phyloP scores from a whole-genome alignment of 2,888 invertebrate species.

The Acanthopleura granulata region DNA sequence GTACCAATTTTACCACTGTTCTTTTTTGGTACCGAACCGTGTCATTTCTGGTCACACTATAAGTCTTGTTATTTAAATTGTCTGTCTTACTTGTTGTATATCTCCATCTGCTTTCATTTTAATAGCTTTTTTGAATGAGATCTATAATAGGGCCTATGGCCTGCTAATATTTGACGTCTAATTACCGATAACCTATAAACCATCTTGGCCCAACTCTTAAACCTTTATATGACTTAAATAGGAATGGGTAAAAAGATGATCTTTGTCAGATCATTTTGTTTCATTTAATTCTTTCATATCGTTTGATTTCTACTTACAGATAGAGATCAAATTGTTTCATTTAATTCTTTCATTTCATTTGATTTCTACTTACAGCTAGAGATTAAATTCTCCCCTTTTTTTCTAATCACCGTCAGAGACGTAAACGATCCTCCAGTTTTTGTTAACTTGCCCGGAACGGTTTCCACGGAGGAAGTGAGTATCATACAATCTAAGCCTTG shows the following conservation, averaged over 20 bases:
- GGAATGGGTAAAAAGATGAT: not conserved
- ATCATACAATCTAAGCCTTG: not conserved
- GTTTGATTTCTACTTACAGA: not conserved
- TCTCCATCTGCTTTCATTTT: too few species aligned
- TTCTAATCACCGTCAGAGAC: conserved; percentile 30
- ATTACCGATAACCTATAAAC: too few species aligned
- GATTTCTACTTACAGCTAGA: not conserved
- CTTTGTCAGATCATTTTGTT: not conserved
- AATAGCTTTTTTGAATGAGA: too few species aligned
- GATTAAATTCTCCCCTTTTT: not conserved
- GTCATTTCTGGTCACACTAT: too few species aligned
- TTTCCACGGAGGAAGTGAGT: conserved; percentile 31
- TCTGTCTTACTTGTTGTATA: too few species aligned
- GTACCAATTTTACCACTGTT: too few species aligned
- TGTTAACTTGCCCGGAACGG: conserved; percentile 31
- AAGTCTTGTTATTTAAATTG: too few species aligned
- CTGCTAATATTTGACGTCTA: too few species aligned
- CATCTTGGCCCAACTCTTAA: too few species aligned
- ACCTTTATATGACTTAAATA: too few species aligned
- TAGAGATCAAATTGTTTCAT: not conserved
- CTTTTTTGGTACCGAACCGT: too few species aligned
- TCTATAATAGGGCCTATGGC: too few species aligned
- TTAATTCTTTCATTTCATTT: not conserved
- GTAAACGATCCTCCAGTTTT: conserved; percentile 37
- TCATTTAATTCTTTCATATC: not conserved